A percentile compares a stretch with the other conserved stretches of the same genome.
Evolutionary conservation across 2,113 vertebrate genomes (phyloP).

Genomic region (Silurus asotus): DNA sequence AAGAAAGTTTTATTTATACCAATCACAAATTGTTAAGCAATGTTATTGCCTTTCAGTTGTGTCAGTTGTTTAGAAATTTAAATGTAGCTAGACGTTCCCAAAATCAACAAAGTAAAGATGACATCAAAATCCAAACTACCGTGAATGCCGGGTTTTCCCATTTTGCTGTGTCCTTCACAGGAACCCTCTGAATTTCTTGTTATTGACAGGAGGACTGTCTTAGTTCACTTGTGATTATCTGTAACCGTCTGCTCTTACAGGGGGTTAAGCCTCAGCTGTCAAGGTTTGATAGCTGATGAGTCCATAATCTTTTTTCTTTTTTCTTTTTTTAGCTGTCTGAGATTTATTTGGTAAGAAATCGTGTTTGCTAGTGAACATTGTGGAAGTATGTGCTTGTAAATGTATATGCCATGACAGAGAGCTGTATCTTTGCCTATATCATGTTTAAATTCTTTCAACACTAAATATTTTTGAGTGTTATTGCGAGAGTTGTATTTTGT

Average conservation of each 20-base stretch:
- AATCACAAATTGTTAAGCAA: background rate
- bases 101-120: background rate
- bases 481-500: background rate
- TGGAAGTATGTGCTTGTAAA: background rate
- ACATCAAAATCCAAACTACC: background rate
- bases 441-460: background rate
- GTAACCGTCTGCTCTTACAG: background rate
- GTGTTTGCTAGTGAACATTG: no score
- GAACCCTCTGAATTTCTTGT: background rate
- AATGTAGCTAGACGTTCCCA: background rate
- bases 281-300: background rate
- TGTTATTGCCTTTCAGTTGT: background rate
- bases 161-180: background rate
- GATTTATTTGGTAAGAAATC: background rate
- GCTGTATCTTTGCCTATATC: background rate
- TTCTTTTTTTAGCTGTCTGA: background rate
- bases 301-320: background rate
- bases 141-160: background rate
- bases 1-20: background rate
- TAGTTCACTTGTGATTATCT: slow-evolving; percentile 1
- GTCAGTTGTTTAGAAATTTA: background rate
- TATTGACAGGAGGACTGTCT: background rate
- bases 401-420: background rate
- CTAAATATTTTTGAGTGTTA: background rate
- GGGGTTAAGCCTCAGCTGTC: background rate